A percentile compares a stretch with the other conserved stretches of the same genome.
These are phyloP conservation scores for Chiridota heheva DNA, from an alignment of 35 echinoderm and acorn worm genomes.

Conservation along the genomic window DNA sequence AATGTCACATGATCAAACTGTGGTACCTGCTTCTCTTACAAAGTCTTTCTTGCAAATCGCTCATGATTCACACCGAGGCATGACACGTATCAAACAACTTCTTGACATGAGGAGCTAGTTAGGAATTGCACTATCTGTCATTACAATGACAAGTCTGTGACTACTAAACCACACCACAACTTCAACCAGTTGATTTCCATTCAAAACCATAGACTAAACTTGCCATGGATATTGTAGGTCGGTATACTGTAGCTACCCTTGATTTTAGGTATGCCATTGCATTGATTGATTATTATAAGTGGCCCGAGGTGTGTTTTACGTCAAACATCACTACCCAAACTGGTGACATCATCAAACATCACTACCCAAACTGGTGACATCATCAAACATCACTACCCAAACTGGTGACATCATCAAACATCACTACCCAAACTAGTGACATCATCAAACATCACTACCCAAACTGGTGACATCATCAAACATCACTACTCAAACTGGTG, in stretches of 20 bases:
- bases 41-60: constrained; percentile 3
- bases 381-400: constrained; percentile 35
- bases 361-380: constrained; percentile 36
- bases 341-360: constrained; percentile 25
- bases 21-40: not conserved
- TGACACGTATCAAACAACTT: constrained; percentile 50
- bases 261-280: constrained; percentile 43
- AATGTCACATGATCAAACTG: constrained; percentile 43
- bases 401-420: constrained; percentile 3
- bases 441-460: constrained; percentile 39
- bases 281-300: constrained; percentile 60
- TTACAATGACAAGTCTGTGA: constrained; percentile 41
- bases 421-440: constrained; percentile 42
- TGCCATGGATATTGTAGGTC: constrained; percentile 57
- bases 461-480: not conserved
- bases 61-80: constrained; percentile 38
- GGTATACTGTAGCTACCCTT: not conserved
- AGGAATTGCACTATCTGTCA: constrained; percentile 32
- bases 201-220: constrained; percentile 43
- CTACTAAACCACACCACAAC: constrained; percentile 8
- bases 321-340: constrained; percentile 36
- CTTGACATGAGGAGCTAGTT: constrained; percentile 23
- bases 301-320: constrained; percentile 39
- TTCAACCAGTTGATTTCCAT: constrained; percentile 26
- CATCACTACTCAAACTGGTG: constrained; percentile 42